Conservation (phyloP, 2,888 invertebrate species). For the Drosophila tanythrix region DNA sequence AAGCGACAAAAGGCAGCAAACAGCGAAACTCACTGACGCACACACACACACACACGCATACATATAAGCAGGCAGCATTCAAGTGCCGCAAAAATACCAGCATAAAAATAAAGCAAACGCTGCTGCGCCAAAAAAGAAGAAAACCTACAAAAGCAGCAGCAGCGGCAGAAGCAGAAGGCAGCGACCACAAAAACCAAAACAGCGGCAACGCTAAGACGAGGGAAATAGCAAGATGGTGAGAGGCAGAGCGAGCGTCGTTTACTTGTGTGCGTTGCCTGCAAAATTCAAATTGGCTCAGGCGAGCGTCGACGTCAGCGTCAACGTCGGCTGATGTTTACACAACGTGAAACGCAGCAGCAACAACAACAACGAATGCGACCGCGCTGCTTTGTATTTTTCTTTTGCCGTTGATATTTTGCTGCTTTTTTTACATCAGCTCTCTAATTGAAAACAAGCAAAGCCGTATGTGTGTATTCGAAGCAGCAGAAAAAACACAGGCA, state of each 20-base stretch:
- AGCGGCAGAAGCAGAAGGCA: constrained; percentile 34
- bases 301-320: constrained; percentile 31
- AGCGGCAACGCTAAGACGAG: constrained; percentile 27
- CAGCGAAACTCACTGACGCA: constrained; percentile 36
- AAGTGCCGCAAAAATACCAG: constrained; percentile 79
- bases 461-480: constrained; percentile 26
- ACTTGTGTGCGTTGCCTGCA: constrained; percentile 51
- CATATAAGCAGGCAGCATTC: constrained; percentile 41
- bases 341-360: constrained; percentile 73
- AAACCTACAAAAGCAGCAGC: constrained; percentile 76
- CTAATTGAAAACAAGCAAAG: constrained; percentile 79
- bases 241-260: constrained; percentile 15
- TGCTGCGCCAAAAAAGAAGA: constrained; percentile 62
- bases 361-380: constrained; percentile 35
- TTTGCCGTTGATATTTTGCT: constrained; percentile 37
- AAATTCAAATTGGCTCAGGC: constrained; percentile 72
- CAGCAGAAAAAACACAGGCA: constrained; percentile 52
- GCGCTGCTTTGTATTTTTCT: constrained; percentile 60
- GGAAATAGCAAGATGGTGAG: constrained; percentile 2
- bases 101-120: constrained; percentile 77
- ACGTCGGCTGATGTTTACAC: constrained; percentile 72
- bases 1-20: constrained; percentile 57
- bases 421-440: constrained; percentile 34
- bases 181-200: constrained; percentile 61
- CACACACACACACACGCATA: constrained; percentile 4